phyloP scores from a whole-genome alignment of 2,113 vertebrate genomes.

The Prunella fulvescens region DNA sequence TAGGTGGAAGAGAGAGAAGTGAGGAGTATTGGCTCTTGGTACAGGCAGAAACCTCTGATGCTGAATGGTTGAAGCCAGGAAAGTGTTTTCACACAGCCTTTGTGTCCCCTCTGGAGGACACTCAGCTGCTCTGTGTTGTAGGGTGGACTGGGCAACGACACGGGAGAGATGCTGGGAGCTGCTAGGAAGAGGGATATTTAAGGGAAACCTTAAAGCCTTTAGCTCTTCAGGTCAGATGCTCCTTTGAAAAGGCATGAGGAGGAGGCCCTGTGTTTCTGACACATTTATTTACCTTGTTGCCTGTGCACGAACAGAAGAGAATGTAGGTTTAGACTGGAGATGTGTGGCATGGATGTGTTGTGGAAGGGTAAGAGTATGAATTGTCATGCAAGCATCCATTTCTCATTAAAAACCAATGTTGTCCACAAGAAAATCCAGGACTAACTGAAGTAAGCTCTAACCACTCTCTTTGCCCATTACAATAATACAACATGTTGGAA shows the following conservation, averaged over 20 bases:
- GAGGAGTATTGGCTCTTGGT: not conserved
- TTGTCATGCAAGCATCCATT: not conserved
- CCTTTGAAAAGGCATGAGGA: not conserved
- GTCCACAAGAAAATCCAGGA: not conserved
- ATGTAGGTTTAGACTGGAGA: not conserved
- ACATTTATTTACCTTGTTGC: not conserved
- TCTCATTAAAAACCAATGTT: not conserved
- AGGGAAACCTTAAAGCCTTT: not conserved
- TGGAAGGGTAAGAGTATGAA: not conserved
- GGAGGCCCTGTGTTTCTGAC: not conserved
- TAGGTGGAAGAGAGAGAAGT: not conserved
- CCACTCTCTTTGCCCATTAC: not conserved
- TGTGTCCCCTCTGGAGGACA: not conserved
- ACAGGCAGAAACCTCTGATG: not conserved
- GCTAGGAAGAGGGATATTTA: not conserved
- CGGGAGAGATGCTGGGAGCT: not conserved
- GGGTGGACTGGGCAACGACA: rapidly evolving
- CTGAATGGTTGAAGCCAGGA: not conserved
- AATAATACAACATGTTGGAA: not conserved
- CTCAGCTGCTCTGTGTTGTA: not conserved
- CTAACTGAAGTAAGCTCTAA: not conserved
- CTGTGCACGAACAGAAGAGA: not conserved
- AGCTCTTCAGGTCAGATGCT: not conserved
- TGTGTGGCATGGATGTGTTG: not conserved
- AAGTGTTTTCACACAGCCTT: not conserved